A percentile compares a stretch with the other conserved stretches of the same genome.
Conservation (phyloP, 2,797 vertebrate genomes). For the Pagetopsis macropterus region DNA sequence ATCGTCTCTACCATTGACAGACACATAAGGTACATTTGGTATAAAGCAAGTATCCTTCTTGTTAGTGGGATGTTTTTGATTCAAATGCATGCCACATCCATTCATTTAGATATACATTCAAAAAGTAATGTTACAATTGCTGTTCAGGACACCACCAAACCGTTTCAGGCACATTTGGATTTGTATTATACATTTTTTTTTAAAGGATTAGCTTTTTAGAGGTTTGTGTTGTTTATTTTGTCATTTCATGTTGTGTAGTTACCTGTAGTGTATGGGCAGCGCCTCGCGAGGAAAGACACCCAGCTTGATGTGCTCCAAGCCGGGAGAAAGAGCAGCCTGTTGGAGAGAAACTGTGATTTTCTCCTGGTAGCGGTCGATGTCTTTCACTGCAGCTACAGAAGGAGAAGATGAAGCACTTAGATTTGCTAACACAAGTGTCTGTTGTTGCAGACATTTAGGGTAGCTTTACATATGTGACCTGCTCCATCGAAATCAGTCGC, state of each 20-base stretch:
- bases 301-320: slow-evolving; percentile 85
- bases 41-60: background rate
- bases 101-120: background rate
- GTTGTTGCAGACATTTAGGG: too few species aligned
- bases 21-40: too few species aligned
- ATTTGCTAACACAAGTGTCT: background rate
- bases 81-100: background rate
- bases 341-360: slow-evolving; percentile 93
- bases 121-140: background rate
- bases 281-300: slow-evolving; percentile 93
- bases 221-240: background rate
- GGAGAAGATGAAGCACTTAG: background rate
- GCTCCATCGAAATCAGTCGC: too few species aligned
- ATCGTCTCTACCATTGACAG: too few species aligned
- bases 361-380: slow-evolving; percentile 95
- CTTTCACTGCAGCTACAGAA: slow-evolving; percentile 90
- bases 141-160: background rate
- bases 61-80: background rate
- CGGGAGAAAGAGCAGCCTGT: slow-evolving; percentile 85
- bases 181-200: background rate
- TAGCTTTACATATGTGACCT: too few species aligned
- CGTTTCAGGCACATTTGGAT: background rate
- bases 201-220: background rate
- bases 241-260: slow-evolving; percentile 37
- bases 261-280: slow-evolving; percentile 93